Evolutionary conservation across 2,888 invertebrate genomes (phyloP).

Genomic region (Heliconius ismenius): DNA sequence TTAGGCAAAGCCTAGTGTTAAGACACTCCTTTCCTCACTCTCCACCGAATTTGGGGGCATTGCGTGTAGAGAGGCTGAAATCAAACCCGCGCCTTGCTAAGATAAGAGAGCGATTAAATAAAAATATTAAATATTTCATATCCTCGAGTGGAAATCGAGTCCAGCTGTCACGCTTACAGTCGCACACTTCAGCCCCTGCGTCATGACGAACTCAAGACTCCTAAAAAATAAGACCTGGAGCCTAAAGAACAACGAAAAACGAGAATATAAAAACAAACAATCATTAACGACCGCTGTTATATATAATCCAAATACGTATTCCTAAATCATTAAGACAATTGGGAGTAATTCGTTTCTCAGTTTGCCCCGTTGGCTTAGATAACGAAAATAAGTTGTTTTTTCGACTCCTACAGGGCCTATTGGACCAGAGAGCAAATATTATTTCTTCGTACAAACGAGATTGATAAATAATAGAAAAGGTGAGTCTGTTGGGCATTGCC

Average conservation of each 20-base stretch:
- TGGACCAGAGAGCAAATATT: slow-evolving; percentile 41
- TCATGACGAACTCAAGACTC: no score
- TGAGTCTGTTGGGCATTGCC: slow-evolving; percentile 30
- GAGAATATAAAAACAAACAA: slow-evolving; percentile 12
- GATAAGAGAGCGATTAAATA: no score
- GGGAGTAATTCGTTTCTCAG: slow-evolving; percentile 41
- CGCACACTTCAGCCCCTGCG: no score
- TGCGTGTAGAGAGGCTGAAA: no score
- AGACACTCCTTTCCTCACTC: no score
- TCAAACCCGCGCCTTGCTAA: no score
- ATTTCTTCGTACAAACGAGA: slow-evolving; percentile 37
- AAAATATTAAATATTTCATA: no score
- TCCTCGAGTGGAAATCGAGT: no score
- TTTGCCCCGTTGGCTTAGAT: slow-evolving; percentile 36
- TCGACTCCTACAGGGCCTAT: slow-evolving; percentile 39
- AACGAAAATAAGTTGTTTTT: slow-evolving; percentile 43
- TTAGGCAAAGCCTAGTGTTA: no score
- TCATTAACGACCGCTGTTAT: slow-evolving; percentile 26
- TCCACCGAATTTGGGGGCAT: no score
- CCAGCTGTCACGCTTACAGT: no score
- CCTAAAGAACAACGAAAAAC: background rate
- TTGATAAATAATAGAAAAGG: slow-evolving; percentile 39
- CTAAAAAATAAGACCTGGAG: no score
- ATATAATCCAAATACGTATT: slow-evolving; percentile 31
- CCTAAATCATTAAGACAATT: slow-evolving; percentile 38